Conservation (phyloP, 2,113 vertebrate species). For the Opisthocomus hoazin region DNA sequence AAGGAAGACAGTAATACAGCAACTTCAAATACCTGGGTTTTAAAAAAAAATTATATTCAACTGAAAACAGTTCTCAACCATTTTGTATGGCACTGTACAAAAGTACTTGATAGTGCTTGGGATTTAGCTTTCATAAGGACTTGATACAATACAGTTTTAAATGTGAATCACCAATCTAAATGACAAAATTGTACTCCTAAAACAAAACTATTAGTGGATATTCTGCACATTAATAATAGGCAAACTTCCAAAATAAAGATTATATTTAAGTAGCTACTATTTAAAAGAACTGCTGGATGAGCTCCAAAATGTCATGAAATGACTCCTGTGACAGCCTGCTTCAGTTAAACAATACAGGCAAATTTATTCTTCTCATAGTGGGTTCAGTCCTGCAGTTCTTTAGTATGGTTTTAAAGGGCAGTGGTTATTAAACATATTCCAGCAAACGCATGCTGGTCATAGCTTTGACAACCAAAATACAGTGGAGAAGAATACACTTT, state of each 20-base stretch:
- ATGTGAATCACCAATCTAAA: neutral
- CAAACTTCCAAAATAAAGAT: constrained; percentile 32
- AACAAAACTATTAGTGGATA: neutral
- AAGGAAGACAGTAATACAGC: neutral
- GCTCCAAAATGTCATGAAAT: neutral
- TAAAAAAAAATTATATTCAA: neutral
- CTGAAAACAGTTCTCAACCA: neutral
- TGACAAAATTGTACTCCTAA: neutral
- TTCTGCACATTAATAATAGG: neutral
- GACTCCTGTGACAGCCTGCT: neutral
- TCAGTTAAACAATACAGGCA: neutral
- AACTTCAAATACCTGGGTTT: neutral
- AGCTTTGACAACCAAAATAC: neutral
- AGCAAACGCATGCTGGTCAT: neutral
- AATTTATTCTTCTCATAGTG: neutral
- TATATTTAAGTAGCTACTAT: neutral
- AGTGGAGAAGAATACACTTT: neutral
- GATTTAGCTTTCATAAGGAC: neutral
- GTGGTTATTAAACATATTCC: neutral
- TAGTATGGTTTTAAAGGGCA: neutral
- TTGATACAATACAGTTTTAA: neutral
- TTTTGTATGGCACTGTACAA: neutral
- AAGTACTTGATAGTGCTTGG: neutral
- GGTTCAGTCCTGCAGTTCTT: neutral
- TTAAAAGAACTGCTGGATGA: neutral